A percentile compares a stretch with the other conserved stretches of the same genome.
phyloP scores from a whole-genome alignment of 2,113 vertebrate genomes.

The Pteropus alecto region DNA sequence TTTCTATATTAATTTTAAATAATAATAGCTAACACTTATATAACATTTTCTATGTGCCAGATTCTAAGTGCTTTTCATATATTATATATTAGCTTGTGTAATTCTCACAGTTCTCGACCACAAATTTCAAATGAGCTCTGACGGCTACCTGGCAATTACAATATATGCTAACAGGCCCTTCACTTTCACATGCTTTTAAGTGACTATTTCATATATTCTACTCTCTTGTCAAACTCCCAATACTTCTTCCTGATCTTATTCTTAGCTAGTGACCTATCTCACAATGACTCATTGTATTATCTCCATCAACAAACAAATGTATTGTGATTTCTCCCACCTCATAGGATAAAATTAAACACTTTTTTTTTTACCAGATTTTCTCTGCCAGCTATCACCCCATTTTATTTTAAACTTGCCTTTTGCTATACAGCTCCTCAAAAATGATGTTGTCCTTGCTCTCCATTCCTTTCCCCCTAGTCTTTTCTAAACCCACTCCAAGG shows the following conservation, averaged over 20 bases:
- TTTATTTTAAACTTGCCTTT: not conserved
- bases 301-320: not conserved
- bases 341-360: not conserved
- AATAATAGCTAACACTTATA: not conserved
- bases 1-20: conserved; percentile 16
- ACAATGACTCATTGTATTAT: not conserved
- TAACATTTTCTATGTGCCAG: not conserved
- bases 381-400: not conserved
- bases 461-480: not conserved
- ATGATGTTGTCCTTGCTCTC: not conserved
- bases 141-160: not conserved
- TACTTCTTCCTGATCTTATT: not conserved
- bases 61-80: not conserved
- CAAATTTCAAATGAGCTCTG: not conserved
- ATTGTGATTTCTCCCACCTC: not conserved
- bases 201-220: not conserved
- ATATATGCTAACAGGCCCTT: fast-evolving
- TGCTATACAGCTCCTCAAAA: not conserved
- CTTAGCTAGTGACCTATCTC: not conserved
- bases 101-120: not conserved
- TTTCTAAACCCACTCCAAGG: not conserved
- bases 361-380: not conserved
- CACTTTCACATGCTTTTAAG: not conserved
- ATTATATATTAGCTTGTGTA: not conserved
- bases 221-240: not conserved